Conservation (phyloP, 2,888 invertebrate species). For the Drosophila quinaria region DNA sequence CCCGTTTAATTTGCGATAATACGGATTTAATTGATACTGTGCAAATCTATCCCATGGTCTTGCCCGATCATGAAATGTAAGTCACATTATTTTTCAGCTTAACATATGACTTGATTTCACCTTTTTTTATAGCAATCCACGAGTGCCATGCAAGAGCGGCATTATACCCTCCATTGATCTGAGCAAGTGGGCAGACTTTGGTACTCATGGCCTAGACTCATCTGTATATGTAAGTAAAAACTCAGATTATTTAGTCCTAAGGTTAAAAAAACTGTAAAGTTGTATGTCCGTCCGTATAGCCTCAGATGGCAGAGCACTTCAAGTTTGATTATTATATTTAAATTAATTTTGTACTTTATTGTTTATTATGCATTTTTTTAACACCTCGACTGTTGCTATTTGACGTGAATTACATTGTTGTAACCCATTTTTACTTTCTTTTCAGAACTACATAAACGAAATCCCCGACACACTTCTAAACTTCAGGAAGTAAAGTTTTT, state of each 20-base stretch:
- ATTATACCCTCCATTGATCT: constrained; percentile 95
- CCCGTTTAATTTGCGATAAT: constrained; percentile 95
- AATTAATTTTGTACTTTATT: too few relatives aligned
- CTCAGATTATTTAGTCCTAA: not conserved
- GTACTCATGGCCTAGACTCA: constrained; percentile 86
- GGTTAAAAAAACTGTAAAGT: too few relatives aligned
- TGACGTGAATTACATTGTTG: not conserved
- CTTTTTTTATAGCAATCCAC: constrained; percentile 91
- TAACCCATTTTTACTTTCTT: constrained; percentile 43
- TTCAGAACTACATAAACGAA: constrained; percentile 86
- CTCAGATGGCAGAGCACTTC: not conserved
- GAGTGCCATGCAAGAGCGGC: constrained; percentile 96
- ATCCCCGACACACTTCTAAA: constrained; percentile 85
- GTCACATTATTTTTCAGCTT: constrained; percentile 80
- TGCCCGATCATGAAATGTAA: constrained; percentile 97
- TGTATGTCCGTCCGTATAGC: not conserved
- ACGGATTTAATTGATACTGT: constrained; percentile 96
- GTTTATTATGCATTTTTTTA: not conserved
- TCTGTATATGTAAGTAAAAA: constrained; percentile 89
- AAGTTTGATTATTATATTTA: too few relatives aligned
- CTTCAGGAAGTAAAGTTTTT: constrained; percentile 81
- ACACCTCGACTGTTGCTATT: not conserved
- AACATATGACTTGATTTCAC: not conserved
- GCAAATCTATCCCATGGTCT: constrained; percentile 96
- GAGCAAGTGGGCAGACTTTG: constrained; percentile 94